phyloP scores from a whole-genome alignment of 2,113 vertebrate species.

The Paratilapia polleni region DNA sequence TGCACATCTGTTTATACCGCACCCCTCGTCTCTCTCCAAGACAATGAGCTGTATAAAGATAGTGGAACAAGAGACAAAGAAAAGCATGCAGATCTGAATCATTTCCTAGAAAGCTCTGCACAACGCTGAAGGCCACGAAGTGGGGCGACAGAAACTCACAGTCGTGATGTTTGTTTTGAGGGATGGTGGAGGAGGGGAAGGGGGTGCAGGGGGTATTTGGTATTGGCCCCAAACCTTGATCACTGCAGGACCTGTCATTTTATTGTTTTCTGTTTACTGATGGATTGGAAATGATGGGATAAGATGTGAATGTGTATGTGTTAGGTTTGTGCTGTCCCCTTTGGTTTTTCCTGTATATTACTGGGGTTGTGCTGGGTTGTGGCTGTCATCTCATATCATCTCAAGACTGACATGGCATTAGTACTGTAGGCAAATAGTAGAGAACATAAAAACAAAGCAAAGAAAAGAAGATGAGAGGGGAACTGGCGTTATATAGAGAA shows the following conservation, averaged over 20 bases:
- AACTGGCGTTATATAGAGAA: neutral
- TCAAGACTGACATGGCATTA: constrained; percentile 45
- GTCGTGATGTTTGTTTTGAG: constrained; percentile 1
- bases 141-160: constrained; percentile 3
- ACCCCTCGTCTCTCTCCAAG: neutral
- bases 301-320: constrained; percentile 22
- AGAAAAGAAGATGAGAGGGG: neutral
- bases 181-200: neutral
- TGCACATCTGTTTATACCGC: neutral
- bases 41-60: neutral
- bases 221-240: constrained; percentile 43
- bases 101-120: constrained; percentile 22
- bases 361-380: constrained; percentile 58
- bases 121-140: neutral
- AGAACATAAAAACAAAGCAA: constrained; percentile 13
- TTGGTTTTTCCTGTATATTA: constrained; percentile 43
- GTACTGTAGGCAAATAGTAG: constrained; percentile 30
- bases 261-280: constrained; percentile 61
- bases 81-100: neutral
- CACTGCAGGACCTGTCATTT: constrained; percentile 68
- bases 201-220: constrained; percentile 15
- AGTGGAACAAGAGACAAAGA: neutral
- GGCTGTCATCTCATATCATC: constrained; percentile 75
- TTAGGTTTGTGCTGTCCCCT: constrained; percentile 47
- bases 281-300: constrained; percentile 60